Conservation (phyloP, 2,797 vertebrate species). For the Pseudochirops cupreus region DNA sequence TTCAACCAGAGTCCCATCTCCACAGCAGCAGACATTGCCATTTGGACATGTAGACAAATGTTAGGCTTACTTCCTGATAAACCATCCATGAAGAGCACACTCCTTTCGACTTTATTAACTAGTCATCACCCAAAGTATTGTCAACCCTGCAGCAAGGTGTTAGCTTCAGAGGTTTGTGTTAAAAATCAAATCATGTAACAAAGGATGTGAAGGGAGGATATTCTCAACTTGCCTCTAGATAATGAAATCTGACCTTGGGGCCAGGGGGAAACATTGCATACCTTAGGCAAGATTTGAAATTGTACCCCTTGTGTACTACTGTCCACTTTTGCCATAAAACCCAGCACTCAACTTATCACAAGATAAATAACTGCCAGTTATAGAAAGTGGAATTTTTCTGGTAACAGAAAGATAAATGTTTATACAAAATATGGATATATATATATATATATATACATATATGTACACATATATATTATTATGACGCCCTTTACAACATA, state of each 20-base stretch:
- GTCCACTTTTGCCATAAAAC: not conserved
- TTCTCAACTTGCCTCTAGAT: not conserved
- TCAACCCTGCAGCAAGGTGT: constrained; percentile 9
- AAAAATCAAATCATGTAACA: constrained; percentile 5
- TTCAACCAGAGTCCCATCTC: not conserved
- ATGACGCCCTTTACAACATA: not conserved
- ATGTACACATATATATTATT: not conserved
- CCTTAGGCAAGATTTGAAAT: not conserved
- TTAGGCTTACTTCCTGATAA: constrained; percentile 23
- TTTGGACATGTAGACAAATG: not conserved
- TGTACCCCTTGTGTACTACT: not conserved
- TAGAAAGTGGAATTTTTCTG: not conserved
- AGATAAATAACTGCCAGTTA: not conserved
- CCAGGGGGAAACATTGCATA: not conserved
- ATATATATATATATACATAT: too few species aligned
- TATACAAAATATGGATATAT: not conserved
- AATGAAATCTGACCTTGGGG: constrained; percentile 44
- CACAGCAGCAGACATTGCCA: not conserved
- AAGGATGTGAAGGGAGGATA: constrained; percentile 1
- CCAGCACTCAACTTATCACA: not conserved
- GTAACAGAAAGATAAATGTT: not conserved
- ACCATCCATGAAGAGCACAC: constrained; percentile 11
- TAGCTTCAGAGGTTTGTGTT: not conserved
- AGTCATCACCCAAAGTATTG: not conserved
- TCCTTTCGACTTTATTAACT: not conserved